Evolutionary conservation across 2,113 vertebrate species (phyloP), one percentile per base, ranked within the genome.

Genomic region (Helogale parvula): DNA sequence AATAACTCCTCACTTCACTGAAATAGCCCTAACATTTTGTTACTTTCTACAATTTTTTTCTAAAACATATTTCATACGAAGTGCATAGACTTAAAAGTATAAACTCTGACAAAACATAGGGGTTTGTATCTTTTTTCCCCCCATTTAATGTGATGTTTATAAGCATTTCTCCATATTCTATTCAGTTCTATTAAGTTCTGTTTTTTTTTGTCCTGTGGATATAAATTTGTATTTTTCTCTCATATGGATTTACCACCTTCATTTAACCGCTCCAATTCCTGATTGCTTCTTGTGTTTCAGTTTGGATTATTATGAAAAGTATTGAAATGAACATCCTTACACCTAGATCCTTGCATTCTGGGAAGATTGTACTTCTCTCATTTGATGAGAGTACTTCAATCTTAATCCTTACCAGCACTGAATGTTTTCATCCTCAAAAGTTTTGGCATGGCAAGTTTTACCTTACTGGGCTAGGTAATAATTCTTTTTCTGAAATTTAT

Each of bases 401-500:
- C 7, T 33, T 87, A 38, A 80, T 92, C 16, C 41, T 82, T 15
- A 68, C 7, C 54, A 68, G 38, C 10, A 35, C 3, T 92, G 54
- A 69, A 31, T 80, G n/a, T 69, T 89, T 96, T 71, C 45, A 89
- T 87, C 92, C 84, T 71, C 38, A 60, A 85, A 96, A 66, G 31
- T 90, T 35, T 33, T 66, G 19, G 9, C 29, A 71, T 45, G 60
- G 5, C 19, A 31, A 79, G 27, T 94, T 45, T 80, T 72, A 47
- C 17, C 52, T 82, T 69, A 79, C 57, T 83, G 52, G 16, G 10
- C 33, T 88, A n/a, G 27, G 14, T 66, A 71, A 80, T 76, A 76
- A 33, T 57, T 60, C 29, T 95, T 95, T 95, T 96, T 82, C 83
- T 96, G 57, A 63, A 80, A 54, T 31, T 82, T 72, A 93, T 87